A percentile compares a stretch with the other conserved stretches of the same genome.
These are phyloP conservation scores for Trachymyrmex cornetzi DNA, from an alignment of 1,140 invertebrate genomes.

Conservation along the genomic window DNA sequence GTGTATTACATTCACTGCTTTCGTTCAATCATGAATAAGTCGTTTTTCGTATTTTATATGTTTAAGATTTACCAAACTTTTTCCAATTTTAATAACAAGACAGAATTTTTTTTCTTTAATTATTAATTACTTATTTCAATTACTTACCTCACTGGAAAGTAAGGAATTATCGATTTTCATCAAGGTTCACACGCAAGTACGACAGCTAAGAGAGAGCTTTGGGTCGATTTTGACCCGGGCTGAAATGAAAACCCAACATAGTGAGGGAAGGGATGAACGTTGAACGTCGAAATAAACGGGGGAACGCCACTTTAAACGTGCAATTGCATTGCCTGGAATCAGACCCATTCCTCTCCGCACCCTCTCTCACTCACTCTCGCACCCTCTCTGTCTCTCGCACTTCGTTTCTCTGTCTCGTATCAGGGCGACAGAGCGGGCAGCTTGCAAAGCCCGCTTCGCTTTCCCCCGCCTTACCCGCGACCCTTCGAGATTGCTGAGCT, in stretches of 20 bases:
- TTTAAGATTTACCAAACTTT: background rate
- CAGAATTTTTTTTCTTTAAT: background rate
- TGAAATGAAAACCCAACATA: conserved; percentile 74
- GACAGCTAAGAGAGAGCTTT: conserved; percentile 63
- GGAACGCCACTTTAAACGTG: conserved; percentile 86
- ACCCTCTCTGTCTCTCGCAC: conserved; percentile 63
- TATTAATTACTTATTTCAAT: background rate
- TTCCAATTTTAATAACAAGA: background rate
- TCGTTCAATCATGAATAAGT: conserved; percentile 2
- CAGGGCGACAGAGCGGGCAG: conserved; percentile 64
- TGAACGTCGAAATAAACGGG: conserved; percentile 85
- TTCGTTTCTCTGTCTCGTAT: conserved; percentile 53
- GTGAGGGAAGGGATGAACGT: conserved; percentile 74
- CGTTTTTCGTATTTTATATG: background rate
- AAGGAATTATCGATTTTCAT: conserved; percentile 70
- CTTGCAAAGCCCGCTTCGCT: conserved; percentile 68
- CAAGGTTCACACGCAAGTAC: conserved; percentile 60
- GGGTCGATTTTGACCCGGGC: conserved; percentile 72
- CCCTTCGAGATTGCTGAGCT: conserved; percentile 87
- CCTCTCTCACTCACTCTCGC: conserved; percentile 26
- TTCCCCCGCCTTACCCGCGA: conserved; percentile 75
- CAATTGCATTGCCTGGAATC: conserved; percentile 87
- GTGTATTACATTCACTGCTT: background rate
- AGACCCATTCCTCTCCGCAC: conserved; percentile 83
- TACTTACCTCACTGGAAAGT: background rate